These are phyloP conservation scores for Trinectes maculatus DNA, from an alignment of 2,113 vertebrate species.

Conservation along the genomic window DNA sequence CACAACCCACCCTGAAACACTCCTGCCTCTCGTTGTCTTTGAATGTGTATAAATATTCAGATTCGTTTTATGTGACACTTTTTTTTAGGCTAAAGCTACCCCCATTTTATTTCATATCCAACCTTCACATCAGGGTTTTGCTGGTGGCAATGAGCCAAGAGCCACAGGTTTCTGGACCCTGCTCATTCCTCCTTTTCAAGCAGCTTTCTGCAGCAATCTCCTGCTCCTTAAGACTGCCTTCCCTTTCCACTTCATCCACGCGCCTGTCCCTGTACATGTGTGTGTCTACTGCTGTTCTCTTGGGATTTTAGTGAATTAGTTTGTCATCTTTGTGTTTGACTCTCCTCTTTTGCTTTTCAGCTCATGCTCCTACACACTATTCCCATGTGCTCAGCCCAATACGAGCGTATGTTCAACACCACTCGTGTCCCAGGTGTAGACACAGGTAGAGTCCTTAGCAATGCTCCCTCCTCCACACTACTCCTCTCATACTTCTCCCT, in stretches of 20 bases:
- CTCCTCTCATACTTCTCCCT: slow-evolving; percentile 53
- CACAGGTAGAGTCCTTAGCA: slow-evolving; percentile 87
- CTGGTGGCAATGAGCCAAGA: slow-evolving; percentile 50
- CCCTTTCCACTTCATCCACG: slow-evolving; percentile 46
- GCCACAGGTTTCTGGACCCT: slow-evolving; percentile 60
- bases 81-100: too few relatives aligned
- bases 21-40: not conserved
- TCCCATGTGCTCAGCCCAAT: slow-evolving; percentile 99
- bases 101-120: not conserved
- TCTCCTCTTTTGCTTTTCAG: slow-evolving; percentile 84
- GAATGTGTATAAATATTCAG: not conserved
- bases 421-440: slow-evolving; percentile 93
- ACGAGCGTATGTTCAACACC: slow-evolving; percentile 95
- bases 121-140: slow-evolving; percentile 45
- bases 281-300: slow-evolving; percentile 52
- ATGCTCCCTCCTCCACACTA: slow-evolving; percentile 58
- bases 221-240: slow-evolving; percentile 40
- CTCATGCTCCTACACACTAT: slow-evolving; percentile 90
- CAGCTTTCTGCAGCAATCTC: slow-evolving; percentile 36
- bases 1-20: slow-evolving; percentile 52
- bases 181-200: slow-evolving; percentile 39
- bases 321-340: slow-evolving; percentile 78
- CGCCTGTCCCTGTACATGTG: slow-evolving; percentile 31
- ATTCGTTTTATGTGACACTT: too few relatives aligned
- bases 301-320: slow-evolving; percentile 64